These are phyloP conservation scores for Macropodus opercularis DNA, from an alignment of 2,797 vertebrate genomes.

Conservation along the genomic window DNA sequence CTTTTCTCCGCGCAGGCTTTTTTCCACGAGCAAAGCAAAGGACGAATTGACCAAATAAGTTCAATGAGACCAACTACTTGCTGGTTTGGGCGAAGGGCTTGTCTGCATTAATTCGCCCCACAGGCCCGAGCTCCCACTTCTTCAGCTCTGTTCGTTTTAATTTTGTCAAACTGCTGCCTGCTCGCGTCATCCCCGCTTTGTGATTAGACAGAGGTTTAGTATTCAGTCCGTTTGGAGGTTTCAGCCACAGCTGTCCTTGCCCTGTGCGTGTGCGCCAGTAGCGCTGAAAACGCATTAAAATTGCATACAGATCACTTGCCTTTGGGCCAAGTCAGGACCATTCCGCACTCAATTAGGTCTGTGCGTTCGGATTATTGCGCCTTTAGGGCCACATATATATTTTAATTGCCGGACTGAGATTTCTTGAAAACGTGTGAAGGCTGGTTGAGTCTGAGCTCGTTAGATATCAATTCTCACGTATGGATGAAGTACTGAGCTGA, in stretches of 20 bases:
- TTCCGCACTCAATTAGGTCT: constrained; percentile 54
- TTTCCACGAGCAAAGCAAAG: not conserved
- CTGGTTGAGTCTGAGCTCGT: constrained; percentile 2
- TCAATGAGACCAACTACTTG: too few species aligned
- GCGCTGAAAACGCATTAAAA: constrained; percentile 40
- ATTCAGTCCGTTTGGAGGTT: constrained; percentile 37
- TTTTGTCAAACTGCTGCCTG: not conserved
- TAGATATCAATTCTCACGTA: constrained; percentile 28
- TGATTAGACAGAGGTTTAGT: constrained; percentile 25
- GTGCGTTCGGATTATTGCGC: constrained; percentile 25
- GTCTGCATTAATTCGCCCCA: too few species aligned
- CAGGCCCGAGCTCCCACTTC: too few species aligned
- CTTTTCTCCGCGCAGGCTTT: constrained; percentile 37
- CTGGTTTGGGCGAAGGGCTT: too few species aligned
- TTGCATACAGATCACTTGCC: constrained; percentile 46
- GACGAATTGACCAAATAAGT: too few species aligned
- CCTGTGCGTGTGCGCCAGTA: constrained; percentile 36
- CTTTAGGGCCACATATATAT: constrained; percentile 33
- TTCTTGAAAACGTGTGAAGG: not conserved
- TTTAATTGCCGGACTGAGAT: constrained; percentile 35
- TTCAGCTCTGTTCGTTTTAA: not conserved
- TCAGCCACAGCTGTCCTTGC: constrained; percentile 24
- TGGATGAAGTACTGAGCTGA: constrained; percentile 17
- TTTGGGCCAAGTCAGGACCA: constrained; percentile 32
- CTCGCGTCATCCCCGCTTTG: not conserved